Percentiles rank a stretch among this genome's conserved stretches.
Evolutionary conservation across 2,888 invertebrate genomes (phyloP).

Genomic region (Cylindroiulus punctatus): DNA sequence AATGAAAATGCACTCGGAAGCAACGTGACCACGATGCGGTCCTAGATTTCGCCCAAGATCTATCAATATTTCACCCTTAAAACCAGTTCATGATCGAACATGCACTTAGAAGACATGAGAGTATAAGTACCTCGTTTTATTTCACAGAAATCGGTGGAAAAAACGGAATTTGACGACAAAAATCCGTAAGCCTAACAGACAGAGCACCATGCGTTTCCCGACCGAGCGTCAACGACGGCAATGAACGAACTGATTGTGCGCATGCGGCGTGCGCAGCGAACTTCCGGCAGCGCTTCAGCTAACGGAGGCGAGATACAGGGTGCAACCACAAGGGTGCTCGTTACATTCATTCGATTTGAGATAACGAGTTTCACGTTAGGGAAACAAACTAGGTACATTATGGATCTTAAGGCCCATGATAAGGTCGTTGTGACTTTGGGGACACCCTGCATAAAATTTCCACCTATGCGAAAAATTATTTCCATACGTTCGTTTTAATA

Average conservation of each 20-base stretch:
- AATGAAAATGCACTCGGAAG: not conserved
- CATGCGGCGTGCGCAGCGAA: not conserved
- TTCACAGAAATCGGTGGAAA: conserved; percentile 28
- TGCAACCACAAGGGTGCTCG: not conserved
- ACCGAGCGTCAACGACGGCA: not conserved
- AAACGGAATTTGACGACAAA: conserved; percentile 12
- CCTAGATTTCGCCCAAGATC: not conserved
- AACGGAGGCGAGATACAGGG: not conserved
- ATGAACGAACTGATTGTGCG: conserved; percentile 8
- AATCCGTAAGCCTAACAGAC: conserved; percentile 35
- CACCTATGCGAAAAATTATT: too few species aligned
- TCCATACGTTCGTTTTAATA: too few species aligned
- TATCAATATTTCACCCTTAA: not conserved
- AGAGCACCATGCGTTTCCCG: conserved; percentile 12
- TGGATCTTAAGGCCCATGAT: too few species aligned
- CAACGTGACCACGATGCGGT: not conserved
- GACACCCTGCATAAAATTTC: too few species aligned
- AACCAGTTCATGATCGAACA: not conserved
- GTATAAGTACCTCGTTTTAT: conserved; percentile 46
- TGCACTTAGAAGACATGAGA: conserved; percentile 52
- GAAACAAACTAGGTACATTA: too few species aligned
- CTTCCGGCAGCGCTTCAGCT: not conserved
- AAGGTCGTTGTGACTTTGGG: too few species aligned
- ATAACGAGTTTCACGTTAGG: too few species aligned
- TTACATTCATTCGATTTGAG: not conserved